These are phyloP conservation scores for Melolontha melolontha DNA, from an alignment of 2,888 invertebrate genomes.

Conservation along the genomic window DNA sequence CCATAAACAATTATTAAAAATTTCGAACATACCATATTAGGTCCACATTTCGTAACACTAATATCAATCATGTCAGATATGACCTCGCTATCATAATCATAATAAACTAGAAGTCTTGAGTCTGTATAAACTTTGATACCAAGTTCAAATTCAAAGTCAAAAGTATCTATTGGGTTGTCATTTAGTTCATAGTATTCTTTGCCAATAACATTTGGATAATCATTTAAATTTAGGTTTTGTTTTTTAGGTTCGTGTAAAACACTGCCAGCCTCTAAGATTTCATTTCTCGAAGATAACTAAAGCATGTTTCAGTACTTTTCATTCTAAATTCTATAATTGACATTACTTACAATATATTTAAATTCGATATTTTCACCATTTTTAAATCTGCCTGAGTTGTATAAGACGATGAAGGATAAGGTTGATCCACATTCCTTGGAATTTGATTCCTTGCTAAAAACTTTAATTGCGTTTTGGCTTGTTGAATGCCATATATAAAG, in stretches of 20 bases:
- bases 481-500: neutral
- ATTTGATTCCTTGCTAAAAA: neutral
- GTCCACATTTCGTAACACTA: neutral
- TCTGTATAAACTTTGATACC: conserved; percentile 71
- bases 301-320: neutral
- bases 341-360: neutral
- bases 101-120: conserved; percentile 54
- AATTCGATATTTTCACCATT: neutral
- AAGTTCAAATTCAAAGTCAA: conserved; percentile 75
- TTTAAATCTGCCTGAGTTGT: neutral
- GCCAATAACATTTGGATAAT: conserved; percentile 6
- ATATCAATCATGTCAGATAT: conserved; percentile 9
- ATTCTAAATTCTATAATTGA: too few species aligned
- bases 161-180: conserved; percentile 61
- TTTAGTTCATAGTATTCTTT: conserved; percentile 51
- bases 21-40: too few species aligned
- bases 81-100: conserved; percentile 2
- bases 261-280: neutral
- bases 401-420: neutral
- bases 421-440: neutral
- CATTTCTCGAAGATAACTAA: conserved; percentile 4
- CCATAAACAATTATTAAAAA: too few species aligned
- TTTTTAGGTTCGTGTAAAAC: neutral
- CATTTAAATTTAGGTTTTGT: neutral
- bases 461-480: neutral